Percentiles rank a stretch among this genome's conserved stretches.
Evolutionary conservation across 2,888 invertebrate species (phyloP).

Genomic region (Drosophila atroscutellata): DNA sequence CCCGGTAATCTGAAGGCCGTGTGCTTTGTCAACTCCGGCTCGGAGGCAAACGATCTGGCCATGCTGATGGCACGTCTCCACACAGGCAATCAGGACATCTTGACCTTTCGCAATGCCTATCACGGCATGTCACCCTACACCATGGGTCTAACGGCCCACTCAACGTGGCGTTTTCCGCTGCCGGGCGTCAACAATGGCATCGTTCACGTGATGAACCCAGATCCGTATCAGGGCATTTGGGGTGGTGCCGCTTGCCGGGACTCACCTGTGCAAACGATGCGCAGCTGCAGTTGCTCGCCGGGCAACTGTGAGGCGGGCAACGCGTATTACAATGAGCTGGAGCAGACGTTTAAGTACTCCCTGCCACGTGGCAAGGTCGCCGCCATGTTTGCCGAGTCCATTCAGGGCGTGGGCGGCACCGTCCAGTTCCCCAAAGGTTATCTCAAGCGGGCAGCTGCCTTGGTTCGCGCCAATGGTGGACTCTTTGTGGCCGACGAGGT

Average conservation of each 20-base stretch:
- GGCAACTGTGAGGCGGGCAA: slow-evolving; percentile 90
- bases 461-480: slow-evolving; percentile 93
- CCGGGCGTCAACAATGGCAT: slow-evolving; percentile 90
- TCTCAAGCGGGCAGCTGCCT: slow-evolving; percentile 91
- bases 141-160: slow-evolving; percentile 92
- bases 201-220: slow-evolving; percentile 95
- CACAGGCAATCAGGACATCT: slow-evolving; percentile 93
- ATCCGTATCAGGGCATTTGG: slow-evolving; percentile 96
- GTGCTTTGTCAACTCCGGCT: slow-evolving; percentile 97
- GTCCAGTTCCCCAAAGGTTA: slow-evolving; percentile 97
- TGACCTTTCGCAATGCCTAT: slow-evolving; percentile 95
- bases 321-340: slow-evolving; percentile 91
- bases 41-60: slow-evolving; percentile 98
- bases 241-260: slow-evolving; percentile 95
- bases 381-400: slow-evolving; percentile 96
- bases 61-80: slow-evolving; percentile 93
- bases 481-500: slow-evolving; percentile 97
- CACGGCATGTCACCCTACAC: slow-evolving; percentile 95
- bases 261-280: slow-evolving; percentile 90
- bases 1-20: slow-evolving; percentile 95
- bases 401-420: slow-evolving; percentile 97
- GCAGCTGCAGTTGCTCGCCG: slow-evolving; percentile 89
- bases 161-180: slow-evolving; percentile 91
- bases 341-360: slow-evolving; percentile 90
- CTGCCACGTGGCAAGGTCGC: slow-evolving; percentile 92